Percentiles rank a stretch among this genome's conserved stretches.
Evolutionary conservation across 2,888 invertebrate species (phyloP).

Genomic region (Drosophila yooni): DNA sequence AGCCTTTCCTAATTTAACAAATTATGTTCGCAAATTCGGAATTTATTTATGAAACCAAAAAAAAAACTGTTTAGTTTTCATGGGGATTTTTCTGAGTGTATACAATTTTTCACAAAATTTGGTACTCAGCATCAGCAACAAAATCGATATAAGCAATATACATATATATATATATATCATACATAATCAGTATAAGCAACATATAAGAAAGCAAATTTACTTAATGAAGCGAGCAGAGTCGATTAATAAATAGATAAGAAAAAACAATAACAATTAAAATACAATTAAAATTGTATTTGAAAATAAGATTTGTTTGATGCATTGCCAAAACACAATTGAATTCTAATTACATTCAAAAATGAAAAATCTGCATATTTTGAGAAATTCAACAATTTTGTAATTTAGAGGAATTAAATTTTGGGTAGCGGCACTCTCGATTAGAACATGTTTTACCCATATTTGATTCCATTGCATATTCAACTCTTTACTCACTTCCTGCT

Average conservation of each 20-base stretch:
- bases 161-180: too few species aligned
- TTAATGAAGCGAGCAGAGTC: neutral
- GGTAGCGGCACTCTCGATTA: neutral
- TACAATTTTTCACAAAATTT: neutral
- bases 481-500: constrained; percentile 63
- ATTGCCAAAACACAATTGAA: neutral
- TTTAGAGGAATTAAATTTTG: too few species aligned
- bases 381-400: neutral
- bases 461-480: constrained; percentile 39
- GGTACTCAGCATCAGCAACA: neutral
- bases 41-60: neutral
- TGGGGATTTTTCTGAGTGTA: neutral
- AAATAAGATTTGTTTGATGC: neutral
- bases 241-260: neutral
- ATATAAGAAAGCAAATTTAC: neutral
- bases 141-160: neutral
- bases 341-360: neutral
- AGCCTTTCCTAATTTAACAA: neutral
- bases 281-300: neutral
- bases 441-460: neutral
- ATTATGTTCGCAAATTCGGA: neutral
- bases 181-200: neutral
- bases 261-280: neutral
- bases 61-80: accelerated
- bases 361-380: neutral